These are phyloP conservation scores for Hecatera dysodea DNA, from an alignment of 2,888 invertebrate genomes.

Conservation along the genomic window DNA sequence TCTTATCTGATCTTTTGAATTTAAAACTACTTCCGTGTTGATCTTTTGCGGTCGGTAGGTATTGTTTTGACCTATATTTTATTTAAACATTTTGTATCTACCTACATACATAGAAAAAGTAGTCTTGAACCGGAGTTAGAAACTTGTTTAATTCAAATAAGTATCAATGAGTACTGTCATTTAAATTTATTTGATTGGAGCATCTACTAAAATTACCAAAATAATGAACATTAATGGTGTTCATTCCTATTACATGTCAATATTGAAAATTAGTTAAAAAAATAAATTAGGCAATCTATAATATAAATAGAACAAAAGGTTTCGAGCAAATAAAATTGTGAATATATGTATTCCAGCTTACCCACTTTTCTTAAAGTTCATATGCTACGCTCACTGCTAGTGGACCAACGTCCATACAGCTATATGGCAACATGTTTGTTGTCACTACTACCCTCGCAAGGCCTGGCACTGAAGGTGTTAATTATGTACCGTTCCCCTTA, in stretches of 20 bases:
- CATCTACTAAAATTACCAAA: background rate
- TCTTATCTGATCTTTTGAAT: constrained; percentile 17
- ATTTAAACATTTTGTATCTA: background rate
- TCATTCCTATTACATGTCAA: background rate
- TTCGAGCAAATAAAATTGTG: background rate
- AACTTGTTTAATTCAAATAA: background rate
- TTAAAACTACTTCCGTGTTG: constrained; percentile 6
- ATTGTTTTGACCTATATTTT: background rate
- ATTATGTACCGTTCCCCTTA: background rate
- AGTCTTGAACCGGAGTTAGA: background rate
- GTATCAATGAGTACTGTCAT: background rate
- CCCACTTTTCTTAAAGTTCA: background rate
- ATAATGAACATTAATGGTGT: background rate
- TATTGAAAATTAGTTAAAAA: background rate
- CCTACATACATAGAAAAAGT: background rate
- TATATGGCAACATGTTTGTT: too few relatives aligned
- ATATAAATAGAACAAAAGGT: background rate
- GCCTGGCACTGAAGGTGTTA: too few relatives aligned
- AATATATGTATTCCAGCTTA: background rate
- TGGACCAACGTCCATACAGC: too few relatives aligned
- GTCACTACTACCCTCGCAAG: too few relatives aligned
- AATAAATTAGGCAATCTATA: too few relatives aligned
- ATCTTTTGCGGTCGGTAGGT: background rate
- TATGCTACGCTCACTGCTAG: too few relatives aligned
- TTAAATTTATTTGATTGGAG: background rate